phyloP scores from a whole-genome alignment of 2,113 vertebrate species.

The Dunckerocampus dactyliophorus region DNA sequence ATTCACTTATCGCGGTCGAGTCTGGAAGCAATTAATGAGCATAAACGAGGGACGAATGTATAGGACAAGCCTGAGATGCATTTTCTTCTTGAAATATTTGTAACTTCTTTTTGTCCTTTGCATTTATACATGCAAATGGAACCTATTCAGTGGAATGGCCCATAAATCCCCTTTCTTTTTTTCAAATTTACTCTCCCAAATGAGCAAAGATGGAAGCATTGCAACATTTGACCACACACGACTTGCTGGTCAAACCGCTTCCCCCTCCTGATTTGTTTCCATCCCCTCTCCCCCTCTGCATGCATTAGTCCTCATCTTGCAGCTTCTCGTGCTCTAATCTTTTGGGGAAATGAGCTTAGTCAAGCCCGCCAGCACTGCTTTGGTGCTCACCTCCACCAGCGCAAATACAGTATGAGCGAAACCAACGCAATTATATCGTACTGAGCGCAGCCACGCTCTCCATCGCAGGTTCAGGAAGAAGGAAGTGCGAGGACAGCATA shows the following conservation, averaged over 20 bases:
- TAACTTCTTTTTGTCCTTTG: no score
- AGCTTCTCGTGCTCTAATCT: neutral
- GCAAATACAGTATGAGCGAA: neutral
- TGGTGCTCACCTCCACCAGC: neutral
- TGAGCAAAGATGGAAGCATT: neutral
- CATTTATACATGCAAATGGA: no score
- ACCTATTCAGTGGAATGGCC: no score
- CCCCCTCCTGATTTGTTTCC: neutral
- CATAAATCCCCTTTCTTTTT: no score
- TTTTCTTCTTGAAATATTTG: no score
- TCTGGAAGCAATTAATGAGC: no score
- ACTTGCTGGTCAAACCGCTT: neutral
- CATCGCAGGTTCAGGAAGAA: neutral
- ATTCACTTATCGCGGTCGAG: no score
- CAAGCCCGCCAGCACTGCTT: slow-evolving; percentile 5
- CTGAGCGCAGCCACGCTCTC: neutral
- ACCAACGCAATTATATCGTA: neutral
- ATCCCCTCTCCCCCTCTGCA: neutral
- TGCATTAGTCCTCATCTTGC: neutral
- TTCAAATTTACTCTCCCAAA: no score
- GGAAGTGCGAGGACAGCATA: neutral
- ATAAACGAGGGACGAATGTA: no score
- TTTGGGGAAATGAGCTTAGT: slow-evolving; percentile 12
- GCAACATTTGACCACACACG: neutral
- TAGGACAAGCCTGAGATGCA: no score